A percentile compares a stretch with the other conserved stretches of the same genome.
Conservation (phyloP, 2,113 vertebrate genomes). For the Toxostoma redivivum region DNA sequence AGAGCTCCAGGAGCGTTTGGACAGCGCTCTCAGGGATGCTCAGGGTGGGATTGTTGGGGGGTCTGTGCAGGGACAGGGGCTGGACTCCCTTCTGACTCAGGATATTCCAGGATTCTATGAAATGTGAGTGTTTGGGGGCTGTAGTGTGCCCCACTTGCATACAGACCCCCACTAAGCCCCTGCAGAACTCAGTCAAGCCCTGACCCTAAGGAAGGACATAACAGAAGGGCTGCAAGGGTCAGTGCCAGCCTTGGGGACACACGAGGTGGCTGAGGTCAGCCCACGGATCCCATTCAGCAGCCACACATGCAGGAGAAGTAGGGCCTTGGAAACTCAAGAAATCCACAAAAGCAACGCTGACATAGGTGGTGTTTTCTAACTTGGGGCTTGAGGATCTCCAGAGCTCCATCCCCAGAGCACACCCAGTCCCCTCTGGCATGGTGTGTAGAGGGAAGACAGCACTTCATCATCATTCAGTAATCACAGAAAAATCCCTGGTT, state of each 20-base stretch:
- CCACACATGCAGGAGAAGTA: not conserved
- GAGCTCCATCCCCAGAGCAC: not conserved
- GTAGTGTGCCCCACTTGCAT: not conserved
- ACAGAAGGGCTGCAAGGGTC: not conserved
- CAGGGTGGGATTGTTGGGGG: not conserved
- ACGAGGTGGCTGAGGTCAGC: not conserved
- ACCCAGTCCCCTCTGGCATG: not conserved
- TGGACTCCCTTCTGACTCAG: fast-evolving
- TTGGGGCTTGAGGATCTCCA: not conserved
- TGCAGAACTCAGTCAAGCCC: not conserved
- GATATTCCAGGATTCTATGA: not conserved
- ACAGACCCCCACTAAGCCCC: not conserved
- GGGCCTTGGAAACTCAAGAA: not conserved
- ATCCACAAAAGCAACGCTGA: not conserved
- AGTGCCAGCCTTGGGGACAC: not conserved
- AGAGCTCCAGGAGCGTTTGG: not conserved
- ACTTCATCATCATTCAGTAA: not conserved
- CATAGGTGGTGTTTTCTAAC: fast-evolving
- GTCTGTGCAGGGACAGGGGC: fast-evolving
- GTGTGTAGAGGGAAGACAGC: fast-evolving
- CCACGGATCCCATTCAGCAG: not conserved
- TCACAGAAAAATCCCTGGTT: not conserved
- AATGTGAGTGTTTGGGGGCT: not conserved
- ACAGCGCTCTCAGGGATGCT: not conserved
- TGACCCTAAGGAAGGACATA: fast-evolving